phyloP scores from a whole-genome alignment of 2,113 vertebrate species.

The Bathybates hornii region DNA sequence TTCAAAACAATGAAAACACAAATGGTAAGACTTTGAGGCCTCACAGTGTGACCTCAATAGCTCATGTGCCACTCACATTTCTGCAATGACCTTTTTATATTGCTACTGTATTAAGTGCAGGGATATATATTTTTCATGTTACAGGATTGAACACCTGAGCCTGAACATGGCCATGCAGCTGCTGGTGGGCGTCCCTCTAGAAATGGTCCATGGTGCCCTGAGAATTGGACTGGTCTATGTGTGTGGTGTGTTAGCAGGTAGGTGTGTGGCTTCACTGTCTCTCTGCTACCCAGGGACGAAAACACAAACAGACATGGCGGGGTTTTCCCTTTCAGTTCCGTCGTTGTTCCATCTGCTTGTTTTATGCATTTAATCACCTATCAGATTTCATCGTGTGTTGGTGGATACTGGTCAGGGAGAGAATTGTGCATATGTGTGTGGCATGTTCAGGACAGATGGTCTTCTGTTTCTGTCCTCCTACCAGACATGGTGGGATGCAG shows the following conservation, averaged over 20 bases:
- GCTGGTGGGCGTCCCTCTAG: slow-evolving; percentile 92
- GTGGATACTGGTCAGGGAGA: slow-evolving; percentile 1
- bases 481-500: slow-evolving; percentile 21
- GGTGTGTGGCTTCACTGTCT: not conserved
- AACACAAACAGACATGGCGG: not conserved
- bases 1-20: not conserved
- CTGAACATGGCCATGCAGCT: slow-evolving; percentile 95
- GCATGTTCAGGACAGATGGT: slow-evolving; percentile 50
- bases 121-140: slow-evolving; percentile 34
- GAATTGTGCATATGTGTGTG: not conserved
- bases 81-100: not conserved
- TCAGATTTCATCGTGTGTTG: slow-evolving; percentile 3
- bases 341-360: slow-evolving; percentile 28
- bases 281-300: not conserved
- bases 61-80: not conserved
- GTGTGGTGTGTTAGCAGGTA: slow-evolving; percentile 95
- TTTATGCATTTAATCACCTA: not conserved
- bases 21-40: not conserved
- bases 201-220: slow-evolving; percentile 94
- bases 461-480: slow-evolving; percentile 26
- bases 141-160: slow-evolving; percentile 92
- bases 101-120: not conserved
- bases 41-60: not conserved
- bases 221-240: slow-evolving; percentile 90
- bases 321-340: not conserved